A percentile compares a stretch with the other conserved stretches of the same genome.
These are phyloP conservation scores for Meloidogyne chitwoodi DNA, from an alignment of 1,140 invertebrate genomes.

Conservation along the genomic window DNA sequence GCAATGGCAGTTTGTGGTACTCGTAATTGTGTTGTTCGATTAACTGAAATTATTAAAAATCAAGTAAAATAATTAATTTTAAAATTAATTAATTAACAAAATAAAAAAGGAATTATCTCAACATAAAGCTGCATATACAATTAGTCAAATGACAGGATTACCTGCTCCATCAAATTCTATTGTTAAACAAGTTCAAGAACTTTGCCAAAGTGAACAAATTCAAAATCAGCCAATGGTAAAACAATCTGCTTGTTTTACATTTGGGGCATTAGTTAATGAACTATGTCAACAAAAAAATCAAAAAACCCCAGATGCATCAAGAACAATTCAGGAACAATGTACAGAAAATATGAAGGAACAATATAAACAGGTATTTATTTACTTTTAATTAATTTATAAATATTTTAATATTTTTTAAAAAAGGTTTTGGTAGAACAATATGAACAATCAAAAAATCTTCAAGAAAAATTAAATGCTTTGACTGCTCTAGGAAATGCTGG, in stretches of 20 bases:
- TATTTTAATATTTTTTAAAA: slow-evolving; percentile 14
- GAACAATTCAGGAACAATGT: slow-evolving; percentile 35
- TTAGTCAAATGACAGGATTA: slow-evolving; percentile 36
- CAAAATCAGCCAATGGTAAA: slow-evolving; percentile 26
- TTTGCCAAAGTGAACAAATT: slow-evolving; percentile 44
- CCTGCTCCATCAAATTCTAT: slow-evolving; percentile 42
- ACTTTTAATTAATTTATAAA: background rate
- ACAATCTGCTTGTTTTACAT: slow-evolving; percentile 51
- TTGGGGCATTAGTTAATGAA: slow-evolving; percentile 45
- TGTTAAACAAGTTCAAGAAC: slow-evolving; percentile 33
- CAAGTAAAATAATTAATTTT: background rate
- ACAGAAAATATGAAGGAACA: slow-evolving; percentile 37
- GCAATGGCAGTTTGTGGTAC: slow-evolving; percentile 47
- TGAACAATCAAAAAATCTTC: slow-evolving; percentile 15
- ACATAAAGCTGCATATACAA: slow-evolving; percentile 31
- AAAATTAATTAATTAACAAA: background rate
- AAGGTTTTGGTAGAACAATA: slow-evolving; percentile 39
- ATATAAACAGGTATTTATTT: slow-evolving; percentile 29
- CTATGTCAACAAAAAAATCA: slow-evolving; percentile 39
- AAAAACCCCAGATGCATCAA: slow-evolving; percentile 16
- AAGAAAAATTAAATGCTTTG: slow-evolving; percentile 52
- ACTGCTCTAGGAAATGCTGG: slow-evolving; percentile 52
- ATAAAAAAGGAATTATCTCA: slow-evolving; percentile 25
- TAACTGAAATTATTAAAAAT: slow-evolving; percentile 41
- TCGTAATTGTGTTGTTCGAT: slow-evolving; percentile 33